Evolutionary conservation across 1,140 invertebrate species (phyloP), one percentile per base, ranked within the genome.

Genomic region (Atta texana): DNA sequence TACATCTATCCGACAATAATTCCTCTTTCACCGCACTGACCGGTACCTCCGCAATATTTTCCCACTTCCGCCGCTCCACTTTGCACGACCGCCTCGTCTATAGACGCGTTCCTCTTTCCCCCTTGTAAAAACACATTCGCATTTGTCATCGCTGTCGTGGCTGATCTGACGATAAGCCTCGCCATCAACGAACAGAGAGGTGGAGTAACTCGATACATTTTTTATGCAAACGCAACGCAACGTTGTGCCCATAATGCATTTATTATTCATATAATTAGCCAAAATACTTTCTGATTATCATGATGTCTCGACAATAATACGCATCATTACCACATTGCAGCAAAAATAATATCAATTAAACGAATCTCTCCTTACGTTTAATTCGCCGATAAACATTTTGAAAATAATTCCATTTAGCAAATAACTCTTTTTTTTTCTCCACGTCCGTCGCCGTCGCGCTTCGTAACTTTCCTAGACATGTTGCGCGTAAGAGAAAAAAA

Each of bases 131-230:
- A 84, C 55, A 74, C 55, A 84, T 82, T 82, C 68, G 55, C 80
- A 82, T 82, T 82, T 82, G 80, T 84, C 80, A 84, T 75, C 55
- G 69, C 69, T 61, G 69, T 59, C 69, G 68, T 74, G 69, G 24
- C 34, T 39, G 80, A 84, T 84, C 69, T 10, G 31, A 61, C 55
- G 80, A 84, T 84, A 84, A 84, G 80, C 80, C 57, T 61, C 18
- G 18, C 14, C 69, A 69, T 59, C 68, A 44, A 61, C 80, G 24
- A 24, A 18, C 69, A 34, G 69, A 61, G 69, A 75, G 16, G 39
- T 59, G 34, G 7, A 74, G 28, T 84, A 74, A 75, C 55, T 51
- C 39, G 55, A 61, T 84, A 39, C 57, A 75, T 84, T 84, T 84
- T 75, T 34, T 59, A 72, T 55, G 39, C 24, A n/a, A 74, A 18